phyloP scores from a whole-genome alignment of 2,888 invertebrate species.

The Cylloceria caligata region DNA sequence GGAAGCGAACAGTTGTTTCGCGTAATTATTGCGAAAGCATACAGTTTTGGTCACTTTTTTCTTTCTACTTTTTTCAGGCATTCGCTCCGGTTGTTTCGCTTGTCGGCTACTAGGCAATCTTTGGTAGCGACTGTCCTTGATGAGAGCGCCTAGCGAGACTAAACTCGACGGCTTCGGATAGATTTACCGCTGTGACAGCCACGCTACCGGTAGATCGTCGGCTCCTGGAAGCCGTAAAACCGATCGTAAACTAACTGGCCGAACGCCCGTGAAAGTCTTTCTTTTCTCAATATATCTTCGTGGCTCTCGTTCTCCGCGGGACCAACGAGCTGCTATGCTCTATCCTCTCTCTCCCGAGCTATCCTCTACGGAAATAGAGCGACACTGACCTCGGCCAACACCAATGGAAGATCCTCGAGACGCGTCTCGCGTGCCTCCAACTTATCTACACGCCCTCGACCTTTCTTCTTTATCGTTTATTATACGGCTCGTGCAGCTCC shows the following conservation, averaged over 20 bases:
- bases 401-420: conserved; percentile 31
- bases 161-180: conserved; percentile 11
- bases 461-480: conserved; percentile 39
- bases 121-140: conserved; percentile 15
- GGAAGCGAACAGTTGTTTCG: conserved; percentile 8
- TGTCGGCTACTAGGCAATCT: neutral
- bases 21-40: conserved; percentile 29
- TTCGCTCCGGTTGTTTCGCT: neutral
- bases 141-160: conserved; percentile 35
- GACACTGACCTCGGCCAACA: conserved; percentile 67
- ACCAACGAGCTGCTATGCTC: neutral
- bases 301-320: conserved; percentile 40
- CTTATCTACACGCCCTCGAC: conserved; percentile 44
- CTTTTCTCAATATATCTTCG: conserved; percentile 22
- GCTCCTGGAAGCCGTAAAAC: conserved; percentile 58
- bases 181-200: conserved; percentile 38
- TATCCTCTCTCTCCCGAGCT: conserved; percentile 17
- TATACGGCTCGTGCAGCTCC: neutral
- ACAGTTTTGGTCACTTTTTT: conserved; percentile 4
- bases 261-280: conserved; percentile 55
- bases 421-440: conserved; percentile 7
- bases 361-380: conserved; percentile 66
- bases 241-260: conserved; percentile 56
- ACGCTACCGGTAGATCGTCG: conserved; percentile 14
- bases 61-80: conserved; percentile 4